phyloP scores from a whole-genome alignment of 2,888 invertebrate genomes.

The Spodoptera littoralis region DNA sequence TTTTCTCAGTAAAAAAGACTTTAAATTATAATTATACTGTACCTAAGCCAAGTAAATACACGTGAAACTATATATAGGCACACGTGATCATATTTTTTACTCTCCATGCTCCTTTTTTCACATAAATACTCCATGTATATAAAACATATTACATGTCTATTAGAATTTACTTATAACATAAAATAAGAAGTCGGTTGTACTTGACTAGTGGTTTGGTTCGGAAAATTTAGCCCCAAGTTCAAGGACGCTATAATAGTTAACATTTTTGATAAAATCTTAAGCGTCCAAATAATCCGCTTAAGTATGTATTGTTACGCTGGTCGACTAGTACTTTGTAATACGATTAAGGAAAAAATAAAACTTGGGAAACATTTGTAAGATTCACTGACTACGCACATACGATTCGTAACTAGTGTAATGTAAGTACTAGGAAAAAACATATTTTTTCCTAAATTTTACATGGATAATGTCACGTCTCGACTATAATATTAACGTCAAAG shows the following conservation, averaged over 20 bases:
- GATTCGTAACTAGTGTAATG: too few species aligned
- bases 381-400: too few species aligned
- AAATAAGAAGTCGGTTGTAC: too few species aligned
- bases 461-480: too few species aligned
- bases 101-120: background rate
- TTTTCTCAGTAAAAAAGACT: slow-evolving; percentile 3
- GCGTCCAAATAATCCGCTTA: slow-evolving; percentile 11
- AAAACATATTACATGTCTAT: too few species aligned
- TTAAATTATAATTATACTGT: background rate
- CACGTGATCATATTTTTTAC: too few species aligned
- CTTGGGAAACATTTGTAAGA: too few species aligned
- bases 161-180: too few species aligned
- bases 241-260: slow-evolving; percentile 41
- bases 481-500: too few species aligned
- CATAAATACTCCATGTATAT: background rate
- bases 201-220: background rate
- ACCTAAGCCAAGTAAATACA: slow-evolving; percentile 3
- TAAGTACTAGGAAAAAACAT: too few species aligned
- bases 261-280: slow-evolving; percentile 38
- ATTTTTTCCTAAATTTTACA: too few species aligned
- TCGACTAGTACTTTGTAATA: background rate
- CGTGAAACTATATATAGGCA: background rate
- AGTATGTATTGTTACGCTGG: slow-evolving; percentile 4
- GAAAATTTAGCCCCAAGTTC: slow-evolving; percentile 25
- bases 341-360: background rate